Conservation (phyloP, 2,888 invertebrate genomes). For the Carabus problematicus region DNA sequence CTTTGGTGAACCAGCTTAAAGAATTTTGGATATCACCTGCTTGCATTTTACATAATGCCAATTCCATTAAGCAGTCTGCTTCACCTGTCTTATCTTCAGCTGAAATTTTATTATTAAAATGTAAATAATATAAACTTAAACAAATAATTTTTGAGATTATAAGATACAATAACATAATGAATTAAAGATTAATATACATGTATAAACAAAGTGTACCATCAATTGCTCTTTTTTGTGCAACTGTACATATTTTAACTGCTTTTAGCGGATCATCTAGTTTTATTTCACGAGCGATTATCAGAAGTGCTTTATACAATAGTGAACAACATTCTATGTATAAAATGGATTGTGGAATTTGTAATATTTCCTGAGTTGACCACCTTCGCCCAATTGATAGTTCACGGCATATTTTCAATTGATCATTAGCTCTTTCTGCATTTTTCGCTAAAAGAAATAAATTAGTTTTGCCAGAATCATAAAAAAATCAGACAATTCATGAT, state of each 20-base stretch:
- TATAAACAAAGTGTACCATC: slow-evolving; percentile 61
- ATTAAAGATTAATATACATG: slow-evolving; percentile 7
- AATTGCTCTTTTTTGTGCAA: slow-evolving; percentile 63
- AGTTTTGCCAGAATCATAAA: slow-evolving; percentile 2
- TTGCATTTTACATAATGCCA: slow-evolving; percentile 63
- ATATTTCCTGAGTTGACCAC: slow-evolving; percentile 56
- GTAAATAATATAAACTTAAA: neutral
- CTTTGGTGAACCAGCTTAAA: slow-evolving; percentile 61
- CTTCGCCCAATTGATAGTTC: slow-evolving; percentile 54
- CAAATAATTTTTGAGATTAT: neutral
- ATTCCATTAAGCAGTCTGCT: slow-evolving; percentile 63
- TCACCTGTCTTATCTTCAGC: slow-evolving; percentile 60
- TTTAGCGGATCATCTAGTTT: slow-evolving; percentile 58
- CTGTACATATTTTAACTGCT: slow-evolving; percentile 60
- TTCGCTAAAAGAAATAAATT: slow-evolving; percentile 47
- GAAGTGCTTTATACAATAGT: slow-evolving; percentile 59
- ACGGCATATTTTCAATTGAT: slow-evolving; percentile 48
- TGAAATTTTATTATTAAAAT: slow-evolving; percentile 48
- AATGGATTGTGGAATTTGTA: slow-evolving; percentile 52
- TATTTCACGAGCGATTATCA: slow-evolving; percentile 57
- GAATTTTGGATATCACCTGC: slow-evolving; percentile 62
- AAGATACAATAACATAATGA: slow-evolving; percentile 7
- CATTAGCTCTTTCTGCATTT: slow-evolving; percentile 50
- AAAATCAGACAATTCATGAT: neutral
- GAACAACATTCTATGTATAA: slow-evolving; percentile 61